Evolutionary conservation across 2,888 invertebrate species (phyloP).

Genomic region (Ochropacha duplaris): DNA sequence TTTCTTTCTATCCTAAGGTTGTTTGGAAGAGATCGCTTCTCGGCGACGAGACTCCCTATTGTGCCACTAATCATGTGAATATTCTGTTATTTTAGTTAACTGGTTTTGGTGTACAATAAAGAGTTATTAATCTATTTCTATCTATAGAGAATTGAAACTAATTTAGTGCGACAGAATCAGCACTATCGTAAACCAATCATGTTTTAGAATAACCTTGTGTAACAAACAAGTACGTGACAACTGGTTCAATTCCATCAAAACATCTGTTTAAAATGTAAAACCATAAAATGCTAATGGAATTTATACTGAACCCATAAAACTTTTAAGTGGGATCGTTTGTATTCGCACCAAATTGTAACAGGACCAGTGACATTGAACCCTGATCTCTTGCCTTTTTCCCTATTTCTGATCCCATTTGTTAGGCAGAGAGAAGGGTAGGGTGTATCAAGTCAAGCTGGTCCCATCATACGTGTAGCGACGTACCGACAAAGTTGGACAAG

Average conservation of each 20-base stretch:
- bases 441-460: conserved; percentile 43
- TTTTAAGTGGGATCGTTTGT: conserved; percentile 76
- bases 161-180: no score
- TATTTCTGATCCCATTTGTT: conserved; percentile 11
- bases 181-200: conserved; percentile 16
- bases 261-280: conserved; percentile 73
- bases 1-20: no score
- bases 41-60: no score
- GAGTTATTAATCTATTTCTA: no score
- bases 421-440: conserved; percentile 15
- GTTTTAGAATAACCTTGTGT: neutral
- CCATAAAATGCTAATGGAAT: conserved; percentile 73
- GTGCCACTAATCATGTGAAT: no score
- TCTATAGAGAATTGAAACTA: no score
- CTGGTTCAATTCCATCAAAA: conserved; percentile 34
- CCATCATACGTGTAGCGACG: conserved; percentile 51
- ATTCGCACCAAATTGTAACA: conserved; percentile 59
- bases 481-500: conserved; percentile 56
- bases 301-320: conserved; percentile 75
- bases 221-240: neutral
- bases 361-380: conserved; percentile 43
- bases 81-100: no score
- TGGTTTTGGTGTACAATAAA: no score
- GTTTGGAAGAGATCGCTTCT: no score
- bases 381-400: conserved; percentile 25